Base-by-base conservation (phyloP, 2,113 vertebrate species). In the Grammomys surdaster region DNA sequence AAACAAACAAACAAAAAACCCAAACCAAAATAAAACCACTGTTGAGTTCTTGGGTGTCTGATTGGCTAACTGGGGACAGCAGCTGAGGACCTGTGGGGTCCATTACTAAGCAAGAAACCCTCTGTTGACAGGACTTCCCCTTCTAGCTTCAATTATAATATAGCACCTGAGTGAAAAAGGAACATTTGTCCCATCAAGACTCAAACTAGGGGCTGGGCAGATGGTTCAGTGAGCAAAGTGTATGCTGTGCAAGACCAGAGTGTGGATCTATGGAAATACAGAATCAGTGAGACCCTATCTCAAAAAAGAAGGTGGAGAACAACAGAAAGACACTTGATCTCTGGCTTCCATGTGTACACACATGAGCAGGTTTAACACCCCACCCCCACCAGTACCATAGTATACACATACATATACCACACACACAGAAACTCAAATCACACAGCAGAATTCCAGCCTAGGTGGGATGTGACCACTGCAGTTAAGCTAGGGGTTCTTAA, bases 361-460 rank as follows among this genome's bases (percentile, higher is more conserved):
- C 46, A 19, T 19, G 26, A 31, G 63, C 43, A 86, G 22, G 60
- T 20, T 28, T 22, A 85, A 69, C 20, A 40, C 8, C n/a, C 4
- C 8, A 3, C 1, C n/a, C 3, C n/a, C 28, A 51, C 13, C 60
- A 5, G 5, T 7, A 48, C 43, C 60, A 14, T 7, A 7, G 33
- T n/a, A 88, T 7, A 70, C 65, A 70, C 31, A 88, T n/a, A 36
- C 65, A 88, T 9, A 16, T 0, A 54, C 33, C 19, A n/a, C 54
- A 58, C 40, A 70, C 65, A 86, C 43, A 70, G 1, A 70, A 22
- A 26, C 46, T 87, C 31, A 54, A n/a, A 70, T 17, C 24, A 22
- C 54, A 65, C n/a, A 26, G 78, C 17, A 60, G 43, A 28, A n/a
- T 46, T 33, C 63, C 48, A 58, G 48, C 36, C 28, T 33, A n/a